Conservation (phyloP, 2,888 invertebrate genomes). For the Apamea crenata region DNA sequence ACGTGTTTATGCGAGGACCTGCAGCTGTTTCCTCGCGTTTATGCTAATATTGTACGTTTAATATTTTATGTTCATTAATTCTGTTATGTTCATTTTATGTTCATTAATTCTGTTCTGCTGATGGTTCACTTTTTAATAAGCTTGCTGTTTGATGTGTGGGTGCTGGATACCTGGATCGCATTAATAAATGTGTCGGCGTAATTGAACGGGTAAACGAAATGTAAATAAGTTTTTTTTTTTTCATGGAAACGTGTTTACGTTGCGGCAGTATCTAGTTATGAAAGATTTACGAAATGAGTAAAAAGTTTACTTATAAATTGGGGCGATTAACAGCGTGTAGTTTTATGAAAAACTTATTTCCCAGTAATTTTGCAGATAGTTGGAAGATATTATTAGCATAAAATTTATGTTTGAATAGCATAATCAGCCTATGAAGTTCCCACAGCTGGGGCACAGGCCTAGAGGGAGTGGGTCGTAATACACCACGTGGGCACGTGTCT, state of each 20-base stretch:
- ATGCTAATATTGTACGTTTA: conserved; percentile 63
- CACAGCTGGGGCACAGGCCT: background rate
- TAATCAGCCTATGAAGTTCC: background rate
- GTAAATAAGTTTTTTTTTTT: conserved; percentile 9
- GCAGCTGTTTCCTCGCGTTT: conserved; percentile 67
- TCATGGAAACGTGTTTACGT: background rate
- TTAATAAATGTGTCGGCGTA: conserved; percentile 42
- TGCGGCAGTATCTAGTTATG: background rate
- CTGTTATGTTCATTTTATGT: conserved; percentile 57
- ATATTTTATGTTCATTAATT: conserved; percentile 63
- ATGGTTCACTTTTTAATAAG: conserved; percentile 52
- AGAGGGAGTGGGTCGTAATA: background rate
- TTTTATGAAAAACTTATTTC: background rate
- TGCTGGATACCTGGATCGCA: conserved; percentile 4
- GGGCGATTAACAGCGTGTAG: background rate
- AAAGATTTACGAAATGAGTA: background rate
- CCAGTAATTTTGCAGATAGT: background rate
- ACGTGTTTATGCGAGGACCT: conserved; percentile 60
- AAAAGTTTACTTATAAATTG: background rate
- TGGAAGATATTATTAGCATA: background rate
- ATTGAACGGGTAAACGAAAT: conserved; percentile 30
- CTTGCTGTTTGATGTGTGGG: conserved; percentile 31
- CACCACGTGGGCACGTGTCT: background rate
- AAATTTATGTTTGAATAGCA: background rate
- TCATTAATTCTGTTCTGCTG: conserved; percentile 55